Conservation (phyloP, 2,888 invertebrate genomes). For the Dicyrtomina minuta region DNA sequence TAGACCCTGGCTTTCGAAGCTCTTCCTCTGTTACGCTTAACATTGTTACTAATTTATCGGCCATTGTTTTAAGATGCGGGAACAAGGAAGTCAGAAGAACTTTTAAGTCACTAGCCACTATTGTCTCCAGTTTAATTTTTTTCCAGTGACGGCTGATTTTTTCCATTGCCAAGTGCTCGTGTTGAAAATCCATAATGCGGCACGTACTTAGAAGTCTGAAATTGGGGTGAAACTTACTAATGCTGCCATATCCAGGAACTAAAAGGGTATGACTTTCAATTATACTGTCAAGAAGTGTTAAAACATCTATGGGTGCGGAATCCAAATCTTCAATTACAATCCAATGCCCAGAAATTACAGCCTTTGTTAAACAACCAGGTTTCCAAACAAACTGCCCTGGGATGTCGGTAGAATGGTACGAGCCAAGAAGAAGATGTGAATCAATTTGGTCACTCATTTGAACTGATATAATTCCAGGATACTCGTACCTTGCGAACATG, state of each 20-base stretch:
- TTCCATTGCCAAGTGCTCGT: slow-evolving; percentile 20
- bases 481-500: slow-evolving; percentile 54
- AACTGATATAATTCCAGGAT: slow-evolving; percentile 71
- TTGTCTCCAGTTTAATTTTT: slow-evolving; percentile 76
- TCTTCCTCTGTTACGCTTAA: slow-evolving; percentile 40
- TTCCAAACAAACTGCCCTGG: slow-evolving; percentile 98
- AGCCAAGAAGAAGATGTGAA: slow-evolving; percentile 89
- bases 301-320: slow-evolving; percentile 87
- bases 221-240: slow-evolving; percentile 74
- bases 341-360: slow-evolving; percentile 72
- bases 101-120: slow-evolving; percentile 73
- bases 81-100: slow-evolving; percentile 34
- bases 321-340: slow-evolving; percentile 93
- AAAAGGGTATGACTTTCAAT: slow-evolving; percentile 78
- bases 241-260: slow-evolving; percentile 86
- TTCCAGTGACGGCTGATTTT: slow-evolving; percentile 59
- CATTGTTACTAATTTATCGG: slow-evolving; percentile 42
- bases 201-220: slow-evolving; percentile 89
- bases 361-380: slow-evolving; percentile 81
- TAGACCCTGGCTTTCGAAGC: slow-evolving; percentile 18
- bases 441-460: slow-evolving; percentile 97
- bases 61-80: slow-evolving; percentile 40
- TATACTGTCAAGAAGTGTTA: slow-evolving; percentile 80
- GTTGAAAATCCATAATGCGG: slow-evolving; percentile 27
- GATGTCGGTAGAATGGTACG: slow-evolving; percentile 90